Evolutionary conservation across 2,797 vertebrate species (phyloP).

Genomic region (Mormyrus proboscirostris): DNA sequence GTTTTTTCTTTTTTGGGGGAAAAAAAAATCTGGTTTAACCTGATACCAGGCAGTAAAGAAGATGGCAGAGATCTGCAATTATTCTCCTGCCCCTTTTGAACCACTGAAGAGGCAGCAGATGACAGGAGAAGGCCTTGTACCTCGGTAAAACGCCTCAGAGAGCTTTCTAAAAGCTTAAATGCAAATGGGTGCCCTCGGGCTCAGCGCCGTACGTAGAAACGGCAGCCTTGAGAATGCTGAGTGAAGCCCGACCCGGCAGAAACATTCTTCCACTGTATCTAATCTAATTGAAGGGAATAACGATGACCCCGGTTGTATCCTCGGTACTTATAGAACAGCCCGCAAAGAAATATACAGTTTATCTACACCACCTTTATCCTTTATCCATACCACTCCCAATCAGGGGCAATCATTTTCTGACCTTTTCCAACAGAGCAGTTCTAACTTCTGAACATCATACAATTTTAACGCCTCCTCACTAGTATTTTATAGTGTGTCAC

Average conservation of each 20-base stretch:
- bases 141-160: not conserved
- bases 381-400: conserved; percentile 4
- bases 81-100: not conserved
- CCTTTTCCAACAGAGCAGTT: not conserved
- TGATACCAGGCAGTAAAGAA: not conserved
- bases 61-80: not conserved
- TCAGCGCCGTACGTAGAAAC: not conserved
- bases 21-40: not conserved
- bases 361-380: not conserved
- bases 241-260: not conserved
- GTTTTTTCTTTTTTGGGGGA: not conserved
- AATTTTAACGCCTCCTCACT: not conserved
- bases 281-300: conserved; percentile 16
- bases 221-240: not conserved
- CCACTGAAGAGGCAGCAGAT: not conserved
- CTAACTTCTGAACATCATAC: not conserved
- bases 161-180: conserved; percentile 3
- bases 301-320: not conserved
- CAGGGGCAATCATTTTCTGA: not conserved
- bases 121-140: not conserved
- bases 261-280: not conserved
- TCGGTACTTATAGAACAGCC: not conserved
- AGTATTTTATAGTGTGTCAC: not conserved
- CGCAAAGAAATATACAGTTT: not conserved
- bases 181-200: conserved; percentile 6